Evolutionary conservation across 2,113 vertebrate species (phyloP).

Genomic region (Rhombomys opimus): DNA sequence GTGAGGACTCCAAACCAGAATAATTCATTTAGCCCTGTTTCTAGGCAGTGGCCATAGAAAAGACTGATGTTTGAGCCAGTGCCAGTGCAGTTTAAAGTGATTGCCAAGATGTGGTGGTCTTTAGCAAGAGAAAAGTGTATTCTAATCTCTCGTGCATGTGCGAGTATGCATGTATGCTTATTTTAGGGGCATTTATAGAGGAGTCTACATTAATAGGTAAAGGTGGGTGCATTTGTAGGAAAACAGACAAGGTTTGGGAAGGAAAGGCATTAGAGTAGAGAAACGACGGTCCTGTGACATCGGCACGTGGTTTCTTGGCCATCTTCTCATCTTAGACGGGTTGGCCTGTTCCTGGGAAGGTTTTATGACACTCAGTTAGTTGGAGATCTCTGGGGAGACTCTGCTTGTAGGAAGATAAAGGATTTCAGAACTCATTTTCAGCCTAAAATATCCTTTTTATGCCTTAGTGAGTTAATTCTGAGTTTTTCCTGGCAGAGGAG

Average conservation of each 20-base stretch:
- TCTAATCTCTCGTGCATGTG: neutral
- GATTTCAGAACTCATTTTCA: neutral
- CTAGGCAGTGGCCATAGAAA: neutral
- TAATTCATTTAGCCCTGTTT: neutral
- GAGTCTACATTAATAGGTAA: neutral
- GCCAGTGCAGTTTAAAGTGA: neutral
- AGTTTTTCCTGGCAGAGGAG: neutral
- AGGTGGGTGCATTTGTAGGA: neutral
- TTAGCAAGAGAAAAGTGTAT: neutral
- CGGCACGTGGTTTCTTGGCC: neutral
- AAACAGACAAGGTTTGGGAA: neutral
- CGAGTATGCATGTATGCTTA: neutral
- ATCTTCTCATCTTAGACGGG: neutral
- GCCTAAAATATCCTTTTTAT: neutral
- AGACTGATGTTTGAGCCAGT: neutral
- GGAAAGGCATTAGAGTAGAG: neutral
- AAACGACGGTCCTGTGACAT: neutral
- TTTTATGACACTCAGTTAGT: conserved; percentile 9
- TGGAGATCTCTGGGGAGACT: neutral
- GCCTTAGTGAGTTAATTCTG: neutral
- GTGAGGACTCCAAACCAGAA: neutral
- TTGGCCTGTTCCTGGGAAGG: neutral
- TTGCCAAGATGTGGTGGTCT: neutral
- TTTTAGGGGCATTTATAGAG: neutral
- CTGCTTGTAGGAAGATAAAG: neutral